These are phyloP conservation scores for Gari tellinella DNA, from an alignment of 2,888 invertebrate genomes.

Conservation along the genomic window DNA sequence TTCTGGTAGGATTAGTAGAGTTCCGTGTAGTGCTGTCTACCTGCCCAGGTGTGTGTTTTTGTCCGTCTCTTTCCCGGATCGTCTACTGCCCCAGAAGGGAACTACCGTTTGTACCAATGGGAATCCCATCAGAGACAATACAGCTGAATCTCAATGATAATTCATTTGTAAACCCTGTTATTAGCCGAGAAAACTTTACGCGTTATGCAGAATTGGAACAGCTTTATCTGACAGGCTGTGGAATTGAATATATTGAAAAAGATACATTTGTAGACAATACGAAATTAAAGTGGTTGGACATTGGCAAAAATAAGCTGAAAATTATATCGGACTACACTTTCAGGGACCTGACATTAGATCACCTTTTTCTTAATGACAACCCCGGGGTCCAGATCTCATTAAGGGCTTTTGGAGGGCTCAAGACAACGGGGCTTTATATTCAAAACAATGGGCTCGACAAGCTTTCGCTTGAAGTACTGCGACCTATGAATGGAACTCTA, in stretches of 20 bases:
- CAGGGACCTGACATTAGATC: slow-evolving; percentile 79
- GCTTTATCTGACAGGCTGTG: slow-evolving; percentile 81
- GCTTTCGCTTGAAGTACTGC: slow-evolving; percentile 75
- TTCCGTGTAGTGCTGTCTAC: slow-evolving; percentile 37
- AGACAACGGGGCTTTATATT: slow-evolving; percentile 81
- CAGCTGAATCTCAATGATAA: slow-evolving; percentile 82
- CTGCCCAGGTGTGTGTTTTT: slow-evolving; percentile 82
- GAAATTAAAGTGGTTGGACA: slow-evolving; percentile 81
- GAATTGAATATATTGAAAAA: slow-evolving; percentile 79
- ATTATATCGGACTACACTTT: slow-evolving; percentile 80
- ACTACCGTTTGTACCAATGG: slow-evolving; percentile 77
- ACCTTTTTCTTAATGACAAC: slow-evolving; percentile 83
- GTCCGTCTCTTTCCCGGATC: slow-evolving; percentile 78
- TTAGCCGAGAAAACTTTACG: slow-evolving; percentile 80
- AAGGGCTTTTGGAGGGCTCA: slow-evolving; percentile 79
- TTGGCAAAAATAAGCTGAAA: slow-evolving; percentile 81
- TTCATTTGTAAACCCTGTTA: slow-evolving; percentile 73
- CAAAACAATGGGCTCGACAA: slow-evolving; percentile 79
- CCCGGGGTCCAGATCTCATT: slow-evolving; percentile 74
- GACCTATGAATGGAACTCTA: slow-evolving; percentile 80
- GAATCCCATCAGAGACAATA: slow-evolving; percentile 78
- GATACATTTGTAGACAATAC: slow-evolving; percentile 81
- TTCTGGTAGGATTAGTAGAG: slow-evolving; percentile 45
- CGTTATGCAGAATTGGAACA: slow-evolving; percentile 76
- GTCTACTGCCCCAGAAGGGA: slow-evolving; percentile 81